phyloP scores from a whole-genome alignment of 1,140 invertebrate genomes.

The Fopius arisanus region DNA sequence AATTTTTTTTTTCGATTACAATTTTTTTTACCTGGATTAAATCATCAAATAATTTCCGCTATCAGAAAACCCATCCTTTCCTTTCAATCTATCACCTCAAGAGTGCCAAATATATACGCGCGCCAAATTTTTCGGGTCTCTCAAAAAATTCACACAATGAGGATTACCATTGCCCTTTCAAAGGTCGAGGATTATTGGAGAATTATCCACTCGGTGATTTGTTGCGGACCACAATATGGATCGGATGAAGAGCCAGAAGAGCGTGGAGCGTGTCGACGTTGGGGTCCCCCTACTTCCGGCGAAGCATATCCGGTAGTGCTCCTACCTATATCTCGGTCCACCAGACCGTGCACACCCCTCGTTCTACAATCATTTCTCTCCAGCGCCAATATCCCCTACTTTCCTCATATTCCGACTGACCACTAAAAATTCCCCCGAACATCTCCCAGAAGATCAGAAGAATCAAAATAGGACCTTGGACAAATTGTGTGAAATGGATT shows the following conservation, averaged over 20 bases:
- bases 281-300: conserved; percentile 63
- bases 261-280: conserved; percentile 60
- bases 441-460: too few relatives aligned
- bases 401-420: not conserved
- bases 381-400: not conserved
- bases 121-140: too few relatives aligned
- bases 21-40: too few relatives aligned
- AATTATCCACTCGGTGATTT: conserved; percentile 15
- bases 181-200: not conserved
- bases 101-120: not conserved
- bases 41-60: too few relatives aligned
- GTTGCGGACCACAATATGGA: conserved; percentile 18
- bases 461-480: too few relatives aligned
- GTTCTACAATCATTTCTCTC: not conserved
- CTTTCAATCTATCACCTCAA: too few relatives aligned
- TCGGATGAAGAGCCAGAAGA: conserved; percentile 45
- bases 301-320: conserved; percentile 62
- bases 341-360: not conserved
- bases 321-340: conserved; percentile 56
- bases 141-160: not conserved
- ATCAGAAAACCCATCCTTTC: too few relatives aligned
- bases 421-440: too few relatives aligned
- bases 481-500: too few relatives aligned
- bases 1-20: too few relatives aligned
- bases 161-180: too few relatives aligned